Base-by-base conservation (phyloP, 2,888 invertebrate genomes). In the Axea sp. region DNA sequence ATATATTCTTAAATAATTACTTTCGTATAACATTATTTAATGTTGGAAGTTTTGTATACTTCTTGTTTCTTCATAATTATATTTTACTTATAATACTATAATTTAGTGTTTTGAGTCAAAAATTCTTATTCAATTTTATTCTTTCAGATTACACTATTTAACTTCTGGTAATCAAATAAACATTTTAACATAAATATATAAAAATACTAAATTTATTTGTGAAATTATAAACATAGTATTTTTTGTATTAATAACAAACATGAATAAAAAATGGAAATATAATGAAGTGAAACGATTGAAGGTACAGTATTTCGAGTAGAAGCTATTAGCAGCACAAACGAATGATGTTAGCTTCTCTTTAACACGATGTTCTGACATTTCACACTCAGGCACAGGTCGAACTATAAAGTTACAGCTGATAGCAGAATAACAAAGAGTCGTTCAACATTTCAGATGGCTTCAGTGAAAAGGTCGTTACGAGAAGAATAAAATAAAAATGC, bases 301-400 rank as follows among this genome's bases (percentile, higher is more conserved):
- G 59, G 14, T 28, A 33, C 14, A 31, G 55, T 65, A 65, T 65
- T 65, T 65, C 53, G 53, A 73, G 65, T 59, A 73, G 73, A 55
- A 62, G 62, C 53, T 72, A 68, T 65, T 59, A 71, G 73, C 74
- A 62, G 37, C 67, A 51, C 69, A 76, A 77, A 75, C 75, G 76
- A 73, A 73, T 68, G 76, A 76, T 78, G 76, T 80, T 78, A 80
- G 77, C 77, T 76, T 77, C 81, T 81, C 81, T 82, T 86, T 86
- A 85, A 83, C 86, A 83, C 83, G 79, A 84, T 82, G 82, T 86
- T 86, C 86, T 85, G 84, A 86, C 81, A 85, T 85, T 86, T 86
- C 85, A 80, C 86, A 86, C 86, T 78, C 55, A 43, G 67, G 62
- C 39, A 45, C 60, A 62, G 71, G 57, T 71, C 71, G 62, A 62